Percentiles rank a stretch among this genome's conserved stretches.
Evolutionary conservation across 1,140 invertebrate species (phyloP).

Genomic region (Pachyrhynchus sulphureomaculatus): DNA sequence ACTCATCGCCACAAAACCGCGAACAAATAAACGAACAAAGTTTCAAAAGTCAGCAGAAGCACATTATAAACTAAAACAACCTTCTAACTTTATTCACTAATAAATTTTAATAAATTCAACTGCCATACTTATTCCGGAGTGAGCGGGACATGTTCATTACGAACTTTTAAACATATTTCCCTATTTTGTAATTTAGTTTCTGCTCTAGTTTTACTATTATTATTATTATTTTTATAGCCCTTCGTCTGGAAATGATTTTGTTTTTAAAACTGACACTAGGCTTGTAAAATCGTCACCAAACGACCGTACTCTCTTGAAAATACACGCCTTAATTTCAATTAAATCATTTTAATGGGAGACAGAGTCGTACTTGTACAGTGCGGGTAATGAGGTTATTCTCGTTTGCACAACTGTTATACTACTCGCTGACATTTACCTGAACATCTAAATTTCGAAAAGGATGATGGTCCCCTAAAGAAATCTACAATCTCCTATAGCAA

Average conservation of each 20-base stretch:
- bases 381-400: too few species aligned
- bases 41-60: conserved; percentile 1
- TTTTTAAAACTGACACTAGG: neutral
- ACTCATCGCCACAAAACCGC: too few species aligned
- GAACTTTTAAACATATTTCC: conserved; percentile 8
- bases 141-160: conserved; percentile 11
- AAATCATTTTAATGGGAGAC: conserved; percentile 16
- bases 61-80: conserved; percentile 9
- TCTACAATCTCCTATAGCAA: too few species aligned
- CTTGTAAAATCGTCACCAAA: conserved; percentile 13
- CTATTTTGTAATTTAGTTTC: neutral
- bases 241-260: neutral
- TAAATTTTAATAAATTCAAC: conserved; percentile 15
- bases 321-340: conserved; percentile 29
- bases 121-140: conserved; percentile 2
- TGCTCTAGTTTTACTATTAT: neutral
- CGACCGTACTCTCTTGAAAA: conserved; percentile 13
- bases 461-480: too few species aligned
- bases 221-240: neutral
- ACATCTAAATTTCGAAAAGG: too few species aligned
- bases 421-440: too few species aligned
- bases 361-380: neutral
- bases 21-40: too few species aligned
- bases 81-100: conserved; percentile 8
- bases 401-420: too few species aligned